Base-by-base conservation (phyloP, 2,797 vertebrate species). In the Sebastes diploproa region DNA sequence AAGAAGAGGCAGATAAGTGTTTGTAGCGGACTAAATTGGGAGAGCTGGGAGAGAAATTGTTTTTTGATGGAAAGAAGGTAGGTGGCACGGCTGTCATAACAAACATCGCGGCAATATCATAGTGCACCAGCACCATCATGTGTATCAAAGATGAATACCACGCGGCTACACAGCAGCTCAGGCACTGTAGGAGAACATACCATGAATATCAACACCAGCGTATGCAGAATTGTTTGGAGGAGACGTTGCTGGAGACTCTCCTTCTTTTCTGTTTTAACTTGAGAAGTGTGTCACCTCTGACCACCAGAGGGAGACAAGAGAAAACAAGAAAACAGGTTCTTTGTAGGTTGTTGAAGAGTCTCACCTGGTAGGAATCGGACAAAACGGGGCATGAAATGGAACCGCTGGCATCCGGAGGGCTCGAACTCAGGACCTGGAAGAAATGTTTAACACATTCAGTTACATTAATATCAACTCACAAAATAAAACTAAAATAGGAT, bases 381-480 rank as follows among this genome's bases (percentile, higher is more conserved):
- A 86, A 99, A 99, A 38, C 98, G 97, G 0, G 98, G 98, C 97
- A 99, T 98, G 93, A 99, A 99, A 91, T 99, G 98, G 87, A 99
- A 99, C 80, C 95, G 96, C 60, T 96, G 97, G 86, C 98, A 99
- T 29, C 91, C 96, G 9, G 95, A 4, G 55, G 92, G 61, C 32
- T 93, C 97, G 75, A 72, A 90, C 34, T 96, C 96, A 74, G 98
- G 97, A 92, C 96, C 98, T 99, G 90, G 72, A 36, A 88, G 65
- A 25, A 73, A 46, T 0, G 46, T 50, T 50, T 20, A n/a, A 5
- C 36, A 38, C 36, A 38, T 38, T 38, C 12, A 38, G 36, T 38
- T 38, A 38, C 36, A 38, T 38, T 38, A 0, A 38, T 38, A 38
- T 38, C 36, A 38, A 38, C 36, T 38, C 36, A 38, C 12, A 0